phyloP scores from a whole-genome alignment of 2,888 invertebrate species.

The Limnephilus lunatus region DNA sequence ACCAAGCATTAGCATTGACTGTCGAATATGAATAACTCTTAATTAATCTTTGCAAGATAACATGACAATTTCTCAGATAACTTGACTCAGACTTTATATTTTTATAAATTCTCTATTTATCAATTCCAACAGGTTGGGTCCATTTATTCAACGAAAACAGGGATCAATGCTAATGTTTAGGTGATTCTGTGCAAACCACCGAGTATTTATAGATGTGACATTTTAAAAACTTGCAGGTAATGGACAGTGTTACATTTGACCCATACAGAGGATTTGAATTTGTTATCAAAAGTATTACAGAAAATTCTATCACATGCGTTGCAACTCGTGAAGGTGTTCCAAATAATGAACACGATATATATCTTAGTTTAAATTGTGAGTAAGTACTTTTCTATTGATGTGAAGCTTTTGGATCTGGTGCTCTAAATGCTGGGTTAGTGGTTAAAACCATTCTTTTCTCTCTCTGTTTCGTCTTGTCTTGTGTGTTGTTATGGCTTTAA shows the following conservation, averaged over 20 bases:
- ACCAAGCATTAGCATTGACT: constrained; percentile 37
- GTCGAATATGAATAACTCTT: background rate
- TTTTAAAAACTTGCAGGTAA: constrained; percentile 68
- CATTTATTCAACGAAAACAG: background rate
- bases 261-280: constrained; percentile 74
- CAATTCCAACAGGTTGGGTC: background rate
- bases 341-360: constrained; percentile 59
- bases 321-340: constrained; percentile 67
- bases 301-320: constrained; percentile 69
- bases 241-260: constrained; percentile 70
- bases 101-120: background rate
- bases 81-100: background rate
- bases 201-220: constrained; percentile 18
- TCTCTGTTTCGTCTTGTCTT: constrained; percentile 35
- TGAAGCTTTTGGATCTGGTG: constrained; percentile 61
- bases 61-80: background rate
- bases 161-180: constrained; percentile 33
- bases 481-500: constrained; percentile 25
- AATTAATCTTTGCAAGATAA: background rate
- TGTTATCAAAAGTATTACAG: constrained; percentile 68
- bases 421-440: constrained; percentile 41
- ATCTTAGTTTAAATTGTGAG: constrained; percentile 67
- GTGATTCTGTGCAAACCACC: background rate
- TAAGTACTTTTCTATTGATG: constrained; percentile 64
- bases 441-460: constrained; percentile 49